Evolutionary conservation across 1,140 invertebrate genomes (phyloP).

Genomic region (Copidosoma floridanum): DNA sequence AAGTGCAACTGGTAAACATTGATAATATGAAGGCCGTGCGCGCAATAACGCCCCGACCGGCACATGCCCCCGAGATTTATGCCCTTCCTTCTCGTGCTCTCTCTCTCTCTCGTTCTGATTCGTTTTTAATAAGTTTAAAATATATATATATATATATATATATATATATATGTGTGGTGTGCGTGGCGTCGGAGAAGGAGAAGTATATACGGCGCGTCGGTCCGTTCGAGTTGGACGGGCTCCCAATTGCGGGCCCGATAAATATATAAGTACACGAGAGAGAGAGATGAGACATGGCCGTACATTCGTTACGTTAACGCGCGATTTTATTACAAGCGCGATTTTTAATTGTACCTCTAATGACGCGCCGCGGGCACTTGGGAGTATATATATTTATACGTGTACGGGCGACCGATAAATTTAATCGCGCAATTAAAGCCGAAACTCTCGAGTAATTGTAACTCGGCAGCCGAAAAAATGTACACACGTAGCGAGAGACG

Average conservation of each 20-base stretch:
- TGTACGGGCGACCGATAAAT: slow-evolving; percentile 13
- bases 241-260: slow-evolving; percentile 52
- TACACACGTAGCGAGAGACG: no score
- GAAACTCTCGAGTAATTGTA: slow-evolving; percentile 26
- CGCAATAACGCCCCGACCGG: slow-evolving; percentile 13
- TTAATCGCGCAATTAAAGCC: slow-evolving; percentile 27
- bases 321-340: slow-evolving; percentile 52
- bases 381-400: no score
- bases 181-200: not conserved
- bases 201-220: slow-evolving; percentile 27
- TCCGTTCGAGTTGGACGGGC: slow-evolving; percentile 49
- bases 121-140: slow-evolving; percentile 22
- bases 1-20: slow-evolving; percentile 26
- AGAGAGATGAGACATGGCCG: slow-evolving; percentile 39
- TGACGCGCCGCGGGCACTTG: slow-evolving; percentile 40
- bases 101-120: not conserved
- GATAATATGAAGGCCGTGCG: slow-evolving; percentile 26
- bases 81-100: not conserved
- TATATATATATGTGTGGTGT: no score
- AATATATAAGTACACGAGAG: slow-evolving; percentile 43
- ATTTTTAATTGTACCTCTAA: slow-evolving; percentile 54
- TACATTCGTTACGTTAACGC: slow-evolving; percentile 52
- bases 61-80: slow-evolving; percentile 16
- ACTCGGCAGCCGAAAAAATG: no score
- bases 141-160: no score